A percentile compares a stretch with the other conserved stretches of the same genome.
These are phyloP conservation scores for Glomeris marginata DNA, from an alignment of 2,888 invertebrate species.

Conservation along the genomic window DNA sequence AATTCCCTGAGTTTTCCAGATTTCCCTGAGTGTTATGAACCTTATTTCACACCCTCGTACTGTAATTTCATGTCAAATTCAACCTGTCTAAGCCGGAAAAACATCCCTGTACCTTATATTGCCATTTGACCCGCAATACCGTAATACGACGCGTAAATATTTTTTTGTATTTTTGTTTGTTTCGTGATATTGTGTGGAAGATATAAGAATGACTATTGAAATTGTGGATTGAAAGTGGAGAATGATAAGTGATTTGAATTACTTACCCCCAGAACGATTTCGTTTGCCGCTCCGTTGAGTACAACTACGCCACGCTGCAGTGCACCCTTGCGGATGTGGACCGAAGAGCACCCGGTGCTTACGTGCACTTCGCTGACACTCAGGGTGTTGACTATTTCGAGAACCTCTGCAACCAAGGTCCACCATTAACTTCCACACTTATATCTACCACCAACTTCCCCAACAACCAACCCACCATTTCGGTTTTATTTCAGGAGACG, in stretches of 20 bases:
- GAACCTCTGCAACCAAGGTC: constrained; percentile 77
- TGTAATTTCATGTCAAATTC: too few species aligned
- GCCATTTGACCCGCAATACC: too few species aligned
- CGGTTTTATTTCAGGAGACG: constrained; percentile 37
- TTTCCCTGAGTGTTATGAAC: too few species aligned
- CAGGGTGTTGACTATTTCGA: constrained; percentile 73
- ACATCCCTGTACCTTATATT: not conserved
- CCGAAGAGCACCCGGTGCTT: constrained; percentile 69
- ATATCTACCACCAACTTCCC: not conserved
- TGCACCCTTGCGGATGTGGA: constrained; percentile 84
- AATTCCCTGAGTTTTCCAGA: too few species aligned
- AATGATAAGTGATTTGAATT: not conserved
- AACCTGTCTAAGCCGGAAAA: too few species aligned
- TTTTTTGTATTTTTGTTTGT: not conserved
- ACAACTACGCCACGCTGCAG: constrained; percentile 82
- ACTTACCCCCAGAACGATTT: constrained; percentile 53
- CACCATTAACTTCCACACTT: constrained; percentile 18
- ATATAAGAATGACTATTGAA: not conserved
- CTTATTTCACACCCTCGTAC: too few species aligned
- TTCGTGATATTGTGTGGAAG: not conserved
- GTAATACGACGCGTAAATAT: not conserved
- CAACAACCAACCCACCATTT: not conserved
- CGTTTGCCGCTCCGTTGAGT: constrained; percentile 79
- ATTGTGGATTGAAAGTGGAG: not conserved
- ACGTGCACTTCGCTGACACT: constrained; percentile 77